Evolutionary conservation across 1,140 invertebrate species (phyloP).

Genomic region (Pogonognathellus flavescens): DNA sequence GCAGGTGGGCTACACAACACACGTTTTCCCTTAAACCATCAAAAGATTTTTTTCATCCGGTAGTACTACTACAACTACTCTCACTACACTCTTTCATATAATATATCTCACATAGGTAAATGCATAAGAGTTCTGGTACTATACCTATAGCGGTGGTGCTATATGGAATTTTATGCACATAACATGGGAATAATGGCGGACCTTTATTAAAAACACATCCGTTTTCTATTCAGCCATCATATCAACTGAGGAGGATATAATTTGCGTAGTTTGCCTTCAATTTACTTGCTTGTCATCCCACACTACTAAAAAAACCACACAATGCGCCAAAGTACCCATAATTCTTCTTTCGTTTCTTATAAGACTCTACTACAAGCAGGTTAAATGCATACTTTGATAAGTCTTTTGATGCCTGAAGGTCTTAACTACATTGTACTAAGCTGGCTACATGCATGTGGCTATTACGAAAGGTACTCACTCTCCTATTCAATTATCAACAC

Average conservation of each 20-base stretch:
- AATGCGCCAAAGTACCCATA: background rate
- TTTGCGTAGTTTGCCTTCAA: background rate
- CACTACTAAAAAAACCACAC: constrained; percentile 19
- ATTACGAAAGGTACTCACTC: background rate
- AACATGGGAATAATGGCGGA: background rate
- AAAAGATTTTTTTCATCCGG: constrained; percentile 19
- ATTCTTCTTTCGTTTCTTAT: background rate
- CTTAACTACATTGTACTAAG: background rate
- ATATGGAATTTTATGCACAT: background rate
- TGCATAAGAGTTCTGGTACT: no score
- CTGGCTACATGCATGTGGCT: background rate
- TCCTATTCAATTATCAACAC: constrained; percentile 12
- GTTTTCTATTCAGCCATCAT: constrained; percentile 29
- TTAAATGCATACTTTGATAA: background rate
- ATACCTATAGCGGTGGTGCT: background rate
- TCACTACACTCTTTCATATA: no score
- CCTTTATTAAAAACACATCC: constrained; percentile 37
- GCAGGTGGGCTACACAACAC: constrained; percentile 25
- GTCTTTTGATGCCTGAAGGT: background rate
- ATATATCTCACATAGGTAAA: no score
- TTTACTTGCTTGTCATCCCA: constrained; percentile 18
- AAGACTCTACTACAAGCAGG: background rate
- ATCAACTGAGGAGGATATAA: constrained; percentile 6
- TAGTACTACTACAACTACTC: background rate
- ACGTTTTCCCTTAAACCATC: constrained; percentile 31